phyloP scores from a whole-genome alignment of 2,888 invertebrate genomes.

The Agelastica alni region DNA sequence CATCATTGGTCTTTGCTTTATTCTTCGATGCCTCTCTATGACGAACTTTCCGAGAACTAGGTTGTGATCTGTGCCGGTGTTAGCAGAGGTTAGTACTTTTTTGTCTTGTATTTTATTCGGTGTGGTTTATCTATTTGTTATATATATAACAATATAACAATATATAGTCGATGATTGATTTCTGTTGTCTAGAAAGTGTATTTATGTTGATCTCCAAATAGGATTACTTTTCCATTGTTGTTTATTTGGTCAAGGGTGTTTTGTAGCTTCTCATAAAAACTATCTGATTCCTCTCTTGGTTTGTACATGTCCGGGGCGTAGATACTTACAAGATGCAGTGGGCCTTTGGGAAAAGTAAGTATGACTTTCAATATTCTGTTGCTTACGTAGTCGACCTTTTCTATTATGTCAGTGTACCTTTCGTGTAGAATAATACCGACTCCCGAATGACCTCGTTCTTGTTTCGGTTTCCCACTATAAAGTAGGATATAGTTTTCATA shows the following conservation, averaged over 20 bases:
- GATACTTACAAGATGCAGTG: not conserved
- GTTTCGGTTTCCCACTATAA: not conserved
- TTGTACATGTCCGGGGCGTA: not conserved
- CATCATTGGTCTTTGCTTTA: too few relatives aligned
- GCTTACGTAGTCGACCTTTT: not conserved
- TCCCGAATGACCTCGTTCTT: not conserved
- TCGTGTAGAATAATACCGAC: not conserved
- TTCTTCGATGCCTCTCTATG: too few relatives aligned
- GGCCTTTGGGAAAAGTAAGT: too few relatives aligned
- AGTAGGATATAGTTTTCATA: not conserved
- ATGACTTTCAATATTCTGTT: not conserved
- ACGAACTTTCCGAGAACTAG: too few relatives aligned
- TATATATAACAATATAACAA: too few relatives aligned
- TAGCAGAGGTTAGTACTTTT: not conserved
- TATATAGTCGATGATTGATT: too few relatives aligned
- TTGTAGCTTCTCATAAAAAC: not conserved
- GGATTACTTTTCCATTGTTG: not conserved
- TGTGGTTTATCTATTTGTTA: too few relatives aligned
- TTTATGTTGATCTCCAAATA: not conserved
- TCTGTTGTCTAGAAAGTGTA: not conserved
- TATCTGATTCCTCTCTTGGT: not conserved
- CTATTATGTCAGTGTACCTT: too few relatives aligned
- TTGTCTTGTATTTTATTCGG: not conserved
- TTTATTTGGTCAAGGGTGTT: too few relatives aligned
- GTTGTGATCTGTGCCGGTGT: too few relatives aligned